Conservation (phyloP, 1,140 invertebrate genomes). For the Microplitis mediator region DNA sequence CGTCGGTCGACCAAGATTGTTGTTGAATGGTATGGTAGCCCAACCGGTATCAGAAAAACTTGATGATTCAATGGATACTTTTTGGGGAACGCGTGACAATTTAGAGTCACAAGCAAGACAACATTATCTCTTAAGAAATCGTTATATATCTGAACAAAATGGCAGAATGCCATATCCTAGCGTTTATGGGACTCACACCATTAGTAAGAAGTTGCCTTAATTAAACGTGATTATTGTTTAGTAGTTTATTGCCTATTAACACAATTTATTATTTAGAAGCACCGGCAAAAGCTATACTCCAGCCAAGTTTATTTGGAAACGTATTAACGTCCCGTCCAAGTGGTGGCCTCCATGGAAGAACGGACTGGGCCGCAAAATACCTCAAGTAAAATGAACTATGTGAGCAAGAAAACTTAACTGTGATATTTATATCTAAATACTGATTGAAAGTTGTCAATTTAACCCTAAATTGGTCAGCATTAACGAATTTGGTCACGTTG, state of each 20-base stretch:
- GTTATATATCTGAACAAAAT: slow-evolving; percentile 67
- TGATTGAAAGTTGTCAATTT: neutral
- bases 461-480: neutral
- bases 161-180: slow-evolving; percentile 55
- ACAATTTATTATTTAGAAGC: slow-evolving; percentile 37
- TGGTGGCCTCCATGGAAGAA: slow-evolving; percentile 62
- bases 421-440: neutral
- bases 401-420: neutral
- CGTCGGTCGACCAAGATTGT: slow-evolving; percentile 39
- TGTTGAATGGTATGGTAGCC: slow-evolving; percentile 39
- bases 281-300: slow-evolving; percentile 47
- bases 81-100: slow-evolving; percentile 49
- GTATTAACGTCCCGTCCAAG: slow-evolving; percentile 54
- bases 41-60: slow-evolving; percentile 40
- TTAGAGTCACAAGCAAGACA: slow-evolving; percentile 64
- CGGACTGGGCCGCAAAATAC: slow-evolving; percentile 71
- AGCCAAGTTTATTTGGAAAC: slow-evolving; percentile 51
- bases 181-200: slow-evolving; percentile 50
- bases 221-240: neutral
- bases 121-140: slow-evolving; percentile 66
- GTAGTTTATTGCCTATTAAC: neutral
- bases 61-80: slow-evolving; percentile 45
- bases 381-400: slow-evolving; percentile 46
- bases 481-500: too few relatives aligned
- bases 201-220: slow-evolving; percentile 37